Evolutionary conservation across 2,888 invertebrate genomes (phyloP).

Genomic region (Bruchidius siliquastri): DNA sequence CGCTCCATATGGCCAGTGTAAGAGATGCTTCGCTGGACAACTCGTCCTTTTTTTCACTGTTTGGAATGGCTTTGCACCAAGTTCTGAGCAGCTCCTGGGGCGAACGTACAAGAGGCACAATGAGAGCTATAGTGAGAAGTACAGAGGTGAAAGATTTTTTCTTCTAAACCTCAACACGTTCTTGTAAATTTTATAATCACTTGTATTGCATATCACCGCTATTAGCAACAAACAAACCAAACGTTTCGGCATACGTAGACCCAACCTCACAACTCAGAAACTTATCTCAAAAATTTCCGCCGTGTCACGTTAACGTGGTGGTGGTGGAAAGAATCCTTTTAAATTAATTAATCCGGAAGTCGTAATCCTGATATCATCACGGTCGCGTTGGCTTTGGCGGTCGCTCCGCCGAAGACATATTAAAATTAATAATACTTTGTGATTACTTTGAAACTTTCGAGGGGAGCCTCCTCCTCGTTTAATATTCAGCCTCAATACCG

Average conservation of each 20-base stretch:
- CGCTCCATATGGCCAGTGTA: no score
- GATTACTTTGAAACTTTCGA: conserved; percentile 40
- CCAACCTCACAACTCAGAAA: background rate
- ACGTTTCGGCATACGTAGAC: no score
- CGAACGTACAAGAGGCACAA: no score
- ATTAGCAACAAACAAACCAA: background rate
- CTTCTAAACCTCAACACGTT: no score
- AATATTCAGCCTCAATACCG: background rate
- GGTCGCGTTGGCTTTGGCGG: conserved; percentile 21
- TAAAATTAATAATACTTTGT: conserved; percentile 41
- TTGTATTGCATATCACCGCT: no score
- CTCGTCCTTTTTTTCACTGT: no score
- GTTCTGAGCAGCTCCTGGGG: no score
- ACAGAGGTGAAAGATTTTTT: no score
- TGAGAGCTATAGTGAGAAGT: no score
- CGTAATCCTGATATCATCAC: conserved; percentile 34
- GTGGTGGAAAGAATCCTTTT: conserved; percentile 10
- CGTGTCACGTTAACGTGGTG: background rate
- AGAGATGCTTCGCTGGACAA: no score
- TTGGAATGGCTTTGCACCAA: no score
- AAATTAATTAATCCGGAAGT: conserved; percentile 32
- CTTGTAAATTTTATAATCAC: no score
- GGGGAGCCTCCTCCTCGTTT: conserved; percentile 13
- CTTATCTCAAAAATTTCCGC: background rate
- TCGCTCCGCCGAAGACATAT: conserved; percentile 29